Base-by-base conservation (phyloP, 2,888 invertebrate genomes). In the Synergus itoensis region DNA sequence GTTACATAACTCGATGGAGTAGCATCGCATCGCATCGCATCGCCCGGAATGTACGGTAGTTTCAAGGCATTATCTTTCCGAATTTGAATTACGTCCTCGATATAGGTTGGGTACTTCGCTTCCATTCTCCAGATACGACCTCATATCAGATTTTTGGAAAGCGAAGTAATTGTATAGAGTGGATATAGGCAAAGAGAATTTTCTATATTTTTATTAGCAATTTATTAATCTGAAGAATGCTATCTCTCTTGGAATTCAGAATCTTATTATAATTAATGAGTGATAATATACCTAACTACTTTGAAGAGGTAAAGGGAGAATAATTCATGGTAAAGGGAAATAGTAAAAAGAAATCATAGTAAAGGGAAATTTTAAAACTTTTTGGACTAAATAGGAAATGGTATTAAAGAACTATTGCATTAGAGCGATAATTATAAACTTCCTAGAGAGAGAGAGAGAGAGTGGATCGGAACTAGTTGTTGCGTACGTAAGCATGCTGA, bases 31-130 rank as follows among this genome's bases (percentile, higher is more conserved):
- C 60, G 76, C 83, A 80, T 82, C 48, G 36, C 48, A 45, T 67
- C 60, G 82, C 82, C 65, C 76, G 78, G 79, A 84, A 84, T 85
- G 83, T 82, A 81, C 79, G 77, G 77, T 81, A 78, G 78, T 81
- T 81, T 80, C 65, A 83, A 81, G 86, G 87, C 87, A 89, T 88
- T 90, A 89, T 89, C 89, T 88, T 89, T 88, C 86, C 87, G 87
- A 90, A 89, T 89, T 88, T 88, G 86, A 90, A 89, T 89, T 86
- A 86, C 85, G 83, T 79, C 64, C 73, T n/a, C 36, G 69, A 73
- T 73, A 73, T 48, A 16, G 16, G 21, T 69, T 45, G n/a, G 21
- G 40, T 41, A 41, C 65, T 40, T 40, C 41, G 41, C 65, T 41
- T 65, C 41, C 41, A n/a, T n/a, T 65, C 18, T 65, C 41, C 18